A percentile compares a stretch with the other conserved stretches of the same genome.
These are phyloP conservation scores for Hirtodrosophila alboralis DNA, from an alignment of 2,888 invertebrate genomes.

Conservation along the genomic window DNA sequence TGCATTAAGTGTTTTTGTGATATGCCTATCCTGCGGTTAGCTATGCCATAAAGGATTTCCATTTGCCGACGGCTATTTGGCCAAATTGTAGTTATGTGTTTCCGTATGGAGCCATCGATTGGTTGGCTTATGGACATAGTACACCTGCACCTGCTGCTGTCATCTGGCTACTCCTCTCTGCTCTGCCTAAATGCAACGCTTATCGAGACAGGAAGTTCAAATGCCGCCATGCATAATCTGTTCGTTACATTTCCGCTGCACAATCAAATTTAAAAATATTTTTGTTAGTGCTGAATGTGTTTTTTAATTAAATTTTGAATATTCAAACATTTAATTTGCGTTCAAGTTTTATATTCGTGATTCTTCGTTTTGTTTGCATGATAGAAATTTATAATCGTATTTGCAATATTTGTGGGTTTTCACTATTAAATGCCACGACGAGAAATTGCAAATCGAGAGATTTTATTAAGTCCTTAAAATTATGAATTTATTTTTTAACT, in stretches of 20 bases:
- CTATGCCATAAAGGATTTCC: conserved; percentile 11
- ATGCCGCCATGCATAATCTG: conserved; percentile 35
- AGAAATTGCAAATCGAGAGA: not conserved
- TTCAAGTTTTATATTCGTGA: conserved; percentile 25
- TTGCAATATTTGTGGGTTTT: not conserved
- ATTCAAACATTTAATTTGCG: not conserved
- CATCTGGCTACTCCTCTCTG: not conserved
- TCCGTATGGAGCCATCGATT: conserved; percentile 19
- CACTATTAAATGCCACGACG: not conserved
- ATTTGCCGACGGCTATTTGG: conserved; percentile 16
- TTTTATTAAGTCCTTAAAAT: no score
- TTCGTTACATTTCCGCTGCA: conserved; percentile 48
- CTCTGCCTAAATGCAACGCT: conserved; percentile 5
- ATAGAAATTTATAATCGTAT: conserved; percentile 18
- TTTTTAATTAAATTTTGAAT: conserved; percentile 18
- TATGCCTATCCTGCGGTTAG: conserved; percentile 22
- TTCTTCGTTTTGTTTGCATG: not conserved
- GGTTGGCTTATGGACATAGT: no score
- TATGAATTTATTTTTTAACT: not conserved
- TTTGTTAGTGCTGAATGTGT: conserved; percentile 4
- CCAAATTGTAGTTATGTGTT: conserved; percentile 27
- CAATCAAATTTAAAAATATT: conserved; percentile 37
- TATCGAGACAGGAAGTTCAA: conserved; percentile 54
- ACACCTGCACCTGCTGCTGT: not conserved
- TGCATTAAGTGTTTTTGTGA: conserved; percentile 22